Evolutionary conservation across 2,888 invertebrate species (phyloP), one percentile per base, ranked within the genome.

Genomic region (Agrochola macilenta): DNA sequence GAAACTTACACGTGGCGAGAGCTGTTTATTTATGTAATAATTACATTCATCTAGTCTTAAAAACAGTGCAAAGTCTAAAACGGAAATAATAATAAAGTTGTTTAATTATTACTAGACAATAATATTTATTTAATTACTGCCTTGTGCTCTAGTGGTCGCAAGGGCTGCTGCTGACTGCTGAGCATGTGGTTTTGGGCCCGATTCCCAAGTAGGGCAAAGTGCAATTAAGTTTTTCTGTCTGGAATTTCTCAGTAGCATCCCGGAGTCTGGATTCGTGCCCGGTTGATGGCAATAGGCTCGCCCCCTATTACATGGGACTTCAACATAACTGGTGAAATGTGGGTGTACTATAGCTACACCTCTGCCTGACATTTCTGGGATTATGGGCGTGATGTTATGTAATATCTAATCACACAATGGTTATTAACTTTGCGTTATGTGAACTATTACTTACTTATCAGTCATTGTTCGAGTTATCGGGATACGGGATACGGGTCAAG

Each of bases 391-490:
- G n/a, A 11, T n/a, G n/a, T 54, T 4, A 30, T 64, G 5, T 52
- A 11, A n/a, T 12, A 5, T 49, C 30, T 52, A 60, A 69, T 12
- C 46, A 49, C 39, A 39, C 70, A 66, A 68, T 26, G 14, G 2
- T 43, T 1, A 23, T 52, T 20, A 58, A 58, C 49, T 64, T 63
- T 72, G 35, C 60, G 46, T 79, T 63, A 30, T 43, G 0, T 49
- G 7, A n/a, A 70, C 12, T n/a, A 11, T 49, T 52, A 52, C 35
- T 26, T 69, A 8, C 14, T 65, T 68, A 82, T 82, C 81, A 69
- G 71, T 54, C 30, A 72, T 68, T 82, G 46, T 68, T 26, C 30
- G 5, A 12, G 58, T 61, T 76, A 81, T 81, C 76, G 11, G 5
- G 4, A 26, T 17, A 30, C 5, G 49, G 20, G 35, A 17, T 35